phyloP scores from a whole-genome alignment of 2,888 invertebrate species.

The Cyaniris semiargus region DNA sequence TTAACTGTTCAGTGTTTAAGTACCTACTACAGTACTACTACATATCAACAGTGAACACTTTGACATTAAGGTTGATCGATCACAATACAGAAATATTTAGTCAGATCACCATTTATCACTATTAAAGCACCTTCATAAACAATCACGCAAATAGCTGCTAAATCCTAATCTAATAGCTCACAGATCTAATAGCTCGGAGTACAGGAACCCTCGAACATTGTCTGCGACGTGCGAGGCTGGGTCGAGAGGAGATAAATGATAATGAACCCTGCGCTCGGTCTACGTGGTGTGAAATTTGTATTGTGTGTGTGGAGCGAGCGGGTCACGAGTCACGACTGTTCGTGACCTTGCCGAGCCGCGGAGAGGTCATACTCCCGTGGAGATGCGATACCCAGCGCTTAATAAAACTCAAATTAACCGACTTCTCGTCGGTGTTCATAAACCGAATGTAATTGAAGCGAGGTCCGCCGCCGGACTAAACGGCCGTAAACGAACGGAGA shows the following conservation, averaged over 20 bases:
- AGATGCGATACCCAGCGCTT: conserved; percentile 59
- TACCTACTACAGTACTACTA: background rate
- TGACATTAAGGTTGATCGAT: background rate
- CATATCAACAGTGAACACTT: background rate
- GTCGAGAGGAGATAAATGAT: conserved; percentile 52
- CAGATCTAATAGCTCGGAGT: background rate
- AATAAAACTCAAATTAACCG: conserved; percentile 23
- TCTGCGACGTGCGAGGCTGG: conserved; percentile 36
- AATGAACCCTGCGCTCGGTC: conserved; percentile 66
- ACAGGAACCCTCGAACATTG: background rate
- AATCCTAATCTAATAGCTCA: conserved; percentile 14
- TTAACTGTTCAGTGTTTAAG: background rate
- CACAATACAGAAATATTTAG: background rate
- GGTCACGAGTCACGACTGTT: conserved; percentile 79
- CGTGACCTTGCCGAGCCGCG: conserved; percentile 78
- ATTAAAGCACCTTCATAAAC: conserved; percentile 3
- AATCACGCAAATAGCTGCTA: conserved; percentile 15
- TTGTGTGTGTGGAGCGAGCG: conserved; percentile 64
- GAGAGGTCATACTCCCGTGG: conserved; percentile 74
- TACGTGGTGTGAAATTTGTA: conserved; percentile 59
- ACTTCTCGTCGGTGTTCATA: conserved; percentile 12
- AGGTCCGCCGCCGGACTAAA: background rate
- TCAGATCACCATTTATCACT: conserved; percentile 5
- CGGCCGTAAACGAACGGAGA: background rate
- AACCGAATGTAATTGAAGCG: background rate